Evolutionary conservation across 1,140 invertebrate species (phyloP).

Genomic region (Heterodera carotae): DNA sequence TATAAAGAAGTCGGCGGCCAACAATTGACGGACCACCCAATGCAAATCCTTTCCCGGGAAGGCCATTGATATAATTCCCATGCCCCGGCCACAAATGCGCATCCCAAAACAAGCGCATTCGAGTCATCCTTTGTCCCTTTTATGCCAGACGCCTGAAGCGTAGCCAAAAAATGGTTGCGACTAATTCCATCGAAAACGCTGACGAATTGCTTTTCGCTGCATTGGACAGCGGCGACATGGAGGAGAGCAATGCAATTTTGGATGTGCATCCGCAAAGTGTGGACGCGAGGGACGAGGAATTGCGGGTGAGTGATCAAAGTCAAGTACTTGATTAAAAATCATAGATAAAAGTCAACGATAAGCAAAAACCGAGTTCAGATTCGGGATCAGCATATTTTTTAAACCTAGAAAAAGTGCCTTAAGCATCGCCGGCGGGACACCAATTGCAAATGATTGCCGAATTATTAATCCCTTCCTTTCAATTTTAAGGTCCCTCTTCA

Average conservation of each 20-base stretch:
- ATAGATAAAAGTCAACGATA: too few species aligned
- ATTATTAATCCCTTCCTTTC: neutral
- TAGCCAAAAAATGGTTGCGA: neutral
- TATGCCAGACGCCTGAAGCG: neutral
- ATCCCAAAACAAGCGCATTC: too few species aligned
- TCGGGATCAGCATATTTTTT: too few species aligned
- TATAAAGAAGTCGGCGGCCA: neutral
- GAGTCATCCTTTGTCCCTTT: too few species aligned
- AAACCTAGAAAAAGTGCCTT: too few species aligned
- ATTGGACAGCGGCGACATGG: slow-evolving; percentile 30
- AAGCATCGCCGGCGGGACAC: too few species aligned
- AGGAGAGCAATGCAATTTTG: slow-evolving; percentile 29
- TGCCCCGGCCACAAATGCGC: too few species aligned
- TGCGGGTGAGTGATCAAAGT: slow-evolving; percentile 3
- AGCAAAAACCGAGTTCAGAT: too few species aligned
- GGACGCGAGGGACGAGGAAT: slow-evolving; percentile 28
- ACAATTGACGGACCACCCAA: neutral
- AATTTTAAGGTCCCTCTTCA: slow-evolving; percentile 66
- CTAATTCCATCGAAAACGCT: neutral
- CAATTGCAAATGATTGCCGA: too few species aligned
- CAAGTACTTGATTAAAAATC: neutral
- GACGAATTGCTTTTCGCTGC: slow-evolving; percentile 30
- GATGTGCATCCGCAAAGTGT: slow-evolving; percentile 33
- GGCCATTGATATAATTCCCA: too few species aligned
- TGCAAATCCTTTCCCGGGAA: too few species aligned